A percentile compares a stretch with the other conserved stretches of the same genome.
Conservation (phyloP, 2,797 vertebrate genomes). For the Etheostoma nigrum region DNA sequence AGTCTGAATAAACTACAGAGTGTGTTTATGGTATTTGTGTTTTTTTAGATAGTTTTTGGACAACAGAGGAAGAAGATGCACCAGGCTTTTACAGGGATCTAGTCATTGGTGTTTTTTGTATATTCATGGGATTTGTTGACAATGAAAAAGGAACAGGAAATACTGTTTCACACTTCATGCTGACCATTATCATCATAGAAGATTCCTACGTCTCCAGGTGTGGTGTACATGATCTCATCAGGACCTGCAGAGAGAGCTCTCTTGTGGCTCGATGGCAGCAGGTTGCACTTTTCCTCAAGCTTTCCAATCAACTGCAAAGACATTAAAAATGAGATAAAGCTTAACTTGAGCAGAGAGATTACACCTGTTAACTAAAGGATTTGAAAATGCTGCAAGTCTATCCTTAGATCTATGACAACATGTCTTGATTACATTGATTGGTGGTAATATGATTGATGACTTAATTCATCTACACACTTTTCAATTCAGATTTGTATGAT, state of each 20-base stretch:
- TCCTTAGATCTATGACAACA: neutral
- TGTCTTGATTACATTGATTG: neutral
- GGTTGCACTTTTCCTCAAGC: conserved; percentile 89
- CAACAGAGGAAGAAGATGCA: neutral
- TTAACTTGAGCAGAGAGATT: neutral
- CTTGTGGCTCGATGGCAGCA: conserved; percentile 86
- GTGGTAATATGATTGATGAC: neutral
- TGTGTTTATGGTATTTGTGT: neutral
- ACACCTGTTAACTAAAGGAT: neutral
- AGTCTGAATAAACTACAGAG: neutral
- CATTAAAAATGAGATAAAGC: neutral
- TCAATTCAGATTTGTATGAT: neutral
- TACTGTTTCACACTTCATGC: neutral
- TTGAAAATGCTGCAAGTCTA: neutral
- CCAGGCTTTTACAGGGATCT: neutral
- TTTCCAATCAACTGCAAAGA: conserved; percentile 87
- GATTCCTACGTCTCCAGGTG: conserved; percentile 90
- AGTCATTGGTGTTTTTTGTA: neutral
- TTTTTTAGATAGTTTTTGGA: neutral
- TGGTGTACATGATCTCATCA: conserved; percentile 90
- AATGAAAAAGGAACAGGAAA: neutral
- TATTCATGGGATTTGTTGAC: neutral
- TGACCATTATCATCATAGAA: conserved; percentile 92
- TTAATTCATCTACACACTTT: neutral
- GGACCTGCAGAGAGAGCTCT: conserved; percentile 89